Evolutionary conservation across 1,140 invertebrate species (phyloP), one percentile per base, ranked within the genome.

Genomic region (Chelonus insularis): DNA sequence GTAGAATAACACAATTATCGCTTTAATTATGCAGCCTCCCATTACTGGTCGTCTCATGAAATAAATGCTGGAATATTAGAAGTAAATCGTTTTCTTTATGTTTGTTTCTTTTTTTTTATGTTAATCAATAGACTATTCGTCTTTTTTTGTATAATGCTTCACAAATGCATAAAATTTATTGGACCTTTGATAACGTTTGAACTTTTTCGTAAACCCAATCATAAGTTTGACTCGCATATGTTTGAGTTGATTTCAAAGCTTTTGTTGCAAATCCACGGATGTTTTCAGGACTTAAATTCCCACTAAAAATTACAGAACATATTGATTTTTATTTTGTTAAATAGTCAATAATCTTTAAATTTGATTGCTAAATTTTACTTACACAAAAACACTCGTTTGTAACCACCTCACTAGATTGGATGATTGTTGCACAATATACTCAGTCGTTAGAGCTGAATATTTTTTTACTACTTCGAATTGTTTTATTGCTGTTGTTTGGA

Each of bases 321-420:
- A 47, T 47, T 16, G 18, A 18, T 18, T 8, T 20, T 47, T 5
- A n/a, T 21, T 11, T 11, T 20, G n/a, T 20, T 41, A 1, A 56
- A 25, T 37, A 20, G n/a, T n/a, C n/a, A n/a, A n/a, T n/a, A n/a
- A n/a, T n/a, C n/a, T n/a, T n/a, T n/a, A n/a, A n/a, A n/a, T n/a
- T n/a, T n/a, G n/a, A n/a, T n/a, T n/a, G n/a, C n/a, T 14, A 21
- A 25, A 45, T 37, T 45, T 16, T 18, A 45, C 89, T 89, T 84
- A 92, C 90, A 91, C 82, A 81, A 91, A 89, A 47, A 91, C 86
- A 80, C 90, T 89, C 32, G 85, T 87, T 74, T 85, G 84, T 66
- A 91, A 78, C 82, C 89, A 82, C 34, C 68, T 61, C 32, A 76
- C 60, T 54, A 68, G 71, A 43, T 59, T 64, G 20, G 47, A 60